These are phyloP conservation scores for Neodiprion pinetum DNA, from an alignment of 1,140 invertebrate genomes.

Conservation along the genomic window DNA sequence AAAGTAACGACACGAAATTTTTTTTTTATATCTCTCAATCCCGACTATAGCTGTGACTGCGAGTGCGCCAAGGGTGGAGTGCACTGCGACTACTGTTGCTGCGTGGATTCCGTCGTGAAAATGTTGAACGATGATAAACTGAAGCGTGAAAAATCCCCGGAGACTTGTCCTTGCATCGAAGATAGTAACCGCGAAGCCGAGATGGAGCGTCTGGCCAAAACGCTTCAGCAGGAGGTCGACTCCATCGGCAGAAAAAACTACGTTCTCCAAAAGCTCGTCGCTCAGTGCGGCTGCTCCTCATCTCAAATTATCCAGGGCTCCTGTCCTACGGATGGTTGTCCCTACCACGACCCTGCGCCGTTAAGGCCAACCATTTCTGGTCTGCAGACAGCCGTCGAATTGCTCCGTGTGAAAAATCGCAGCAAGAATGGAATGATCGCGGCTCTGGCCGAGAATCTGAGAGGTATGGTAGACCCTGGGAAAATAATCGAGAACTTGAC, in stretches of 20 bases:
- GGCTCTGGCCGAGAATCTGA: constrained; percentile 25
- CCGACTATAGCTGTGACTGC: background rate
- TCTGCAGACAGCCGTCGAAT: constrained; percentile 24
- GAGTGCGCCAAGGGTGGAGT: background rate
- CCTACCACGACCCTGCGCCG: constrained; percentile 8
- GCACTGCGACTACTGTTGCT: constrained; percentile 3
- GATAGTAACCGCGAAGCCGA: background rate
- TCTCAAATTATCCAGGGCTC: background rate
- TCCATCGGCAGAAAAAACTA: constrained; percentile 26
- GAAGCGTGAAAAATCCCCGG: background rate
- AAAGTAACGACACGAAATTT: background rate
- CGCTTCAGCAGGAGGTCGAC: constrained; percentile 24
- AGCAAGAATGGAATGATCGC: constrained; percentile 32
- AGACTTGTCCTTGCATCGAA: background rate
- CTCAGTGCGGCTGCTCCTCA: constrained; percentile 9
- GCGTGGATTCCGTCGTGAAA: background rate
- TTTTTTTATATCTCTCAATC: background rate
- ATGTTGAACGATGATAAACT: background rate
- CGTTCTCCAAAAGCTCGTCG: constrained; percentile 16
- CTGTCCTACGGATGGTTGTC: background rate
- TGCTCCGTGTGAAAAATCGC: constrained; percentile 30
- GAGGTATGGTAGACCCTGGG: constrained; percentile 24
- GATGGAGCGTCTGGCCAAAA: background rate
- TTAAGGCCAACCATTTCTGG: constrained; percentile 23
- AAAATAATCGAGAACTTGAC: constrained; percentile 26